Evolutionary conservation across 2,113 vertebrate genomes (phyloP).

Genomic region (Tragelaphus imberbis): DNA sequence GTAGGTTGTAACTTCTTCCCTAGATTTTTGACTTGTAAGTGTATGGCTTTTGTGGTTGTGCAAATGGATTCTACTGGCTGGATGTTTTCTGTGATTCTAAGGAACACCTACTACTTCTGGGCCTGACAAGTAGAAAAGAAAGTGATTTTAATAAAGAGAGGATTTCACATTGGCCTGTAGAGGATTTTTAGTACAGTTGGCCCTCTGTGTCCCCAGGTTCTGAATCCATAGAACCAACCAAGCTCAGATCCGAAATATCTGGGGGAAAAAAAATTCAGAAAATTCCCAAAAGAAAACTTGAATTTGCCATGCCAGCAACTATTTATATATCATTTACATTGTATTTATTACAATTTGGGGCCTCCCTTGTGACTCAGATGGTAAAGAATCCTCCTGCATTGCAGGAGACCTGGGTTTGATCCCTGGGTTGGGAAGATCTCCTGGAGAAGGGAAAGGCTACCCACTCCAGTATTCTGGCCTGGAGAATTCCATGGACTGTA

Average conservation of each 20-base stretch:
- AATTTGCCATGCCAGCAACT: neutral
- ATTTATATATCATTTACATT: neutral
- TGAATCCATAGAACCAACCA: neutral
- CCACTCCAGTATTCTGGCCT: neutral
- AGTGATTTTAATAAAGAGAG: neutral
- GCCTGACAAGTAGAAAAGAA: neutral
- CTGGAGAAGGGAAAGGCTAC: neutral
- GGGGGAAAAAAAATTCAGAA: neutral
- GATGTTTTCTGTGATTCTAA: conserved; percentile 13
- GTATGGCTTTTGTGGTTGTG: neutral
- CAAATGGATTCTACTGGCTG: neutral
- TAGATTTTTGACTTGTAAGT: neutral
- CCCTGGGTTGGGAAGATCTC: neutral
- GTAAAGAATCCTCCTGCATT: no score
- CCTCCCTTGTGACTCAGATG: neutral
- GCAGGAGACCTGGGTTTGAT: neutral
- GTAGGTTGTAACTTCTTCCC: neutral
- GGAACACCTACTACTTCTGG: neutral
- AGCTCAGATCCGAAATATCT: neutral
- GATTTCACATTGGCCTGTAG: neutral
- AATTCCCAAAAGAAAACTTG: neutral
- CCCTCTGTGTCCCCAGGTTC: neutral
- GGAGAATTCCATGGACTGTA: no score
- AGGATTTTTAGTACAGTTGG: neutral
- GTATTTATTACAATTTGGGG: neutral